phyloP scores from a whole-genome alignment of 2,888 invertebrate species.

The Xanthia icteritia region DNA sequence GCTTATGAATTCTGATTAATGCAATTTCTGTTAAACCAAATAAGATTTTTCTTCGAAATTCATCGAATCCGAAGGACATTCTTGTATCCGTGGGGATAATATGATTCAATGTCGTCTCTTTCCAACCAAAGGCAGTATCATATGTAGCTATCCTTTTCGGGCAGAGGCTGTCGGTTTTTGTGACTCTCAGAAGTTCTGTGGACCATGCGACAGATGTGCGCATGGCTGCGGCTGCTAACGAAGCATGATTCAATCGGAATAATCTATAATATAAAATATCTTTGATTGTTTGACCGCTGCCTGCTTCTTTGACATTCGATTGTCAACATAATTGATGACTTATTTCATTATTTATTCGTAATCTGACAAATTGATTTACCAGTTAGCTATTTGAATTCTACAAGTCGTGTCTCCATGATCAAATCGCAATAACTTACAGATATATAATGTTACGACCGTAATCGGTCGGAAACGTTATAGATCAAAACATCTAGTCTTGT shows the following conservation, averaged over 20 bases:
- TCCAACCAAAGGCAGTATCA: slow-evolving; percentile 66
- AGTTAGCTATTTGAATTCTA: slow-evolving; percentile 4
- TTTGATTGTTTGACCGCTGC: slow-evolving; percentile 86
- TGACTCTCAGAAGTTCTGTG: slow-evolving; percentile 86
- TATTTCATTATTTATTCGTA: slow-evolving; percentile 32
- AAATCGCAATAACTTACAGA: slow-evolving; percentile 43
- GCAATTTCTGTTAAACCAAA: slow-evolving; percentile 69
- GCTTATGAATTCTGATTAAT: slow-evolving; percentile 72
- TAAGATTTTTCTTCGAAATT: slow-evolving; percentile 75
- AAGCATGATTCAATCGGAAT: slow-evolving; percentile 88
- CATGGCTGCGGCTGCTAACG: slow-evolving; percentile 88
- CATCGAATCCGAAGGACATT: slow-evolving; percentile 79
- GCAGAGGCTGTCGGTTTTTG: slow-evolving; percentile 84
- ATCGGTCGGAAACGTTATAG: slow-evolving; percentile 40
- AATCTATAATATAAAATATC: slow-evolving; percentile 86
- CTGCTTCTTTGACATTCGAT: slow-evolving; percentile 75
- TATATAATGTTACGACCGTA: neutral
- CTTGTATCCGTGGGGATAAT: slow-evolving; percentile 78
- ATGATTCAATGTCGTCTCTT: slow-evolving; percentile 75
- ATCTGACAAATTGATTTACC: slow-evolving; percentile 23
- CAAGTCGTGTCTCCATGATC: neutral
- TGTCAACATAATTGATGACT: slow-evolving; percentile 60
- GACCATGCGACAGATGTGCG: slow-evolving; percentile 89
- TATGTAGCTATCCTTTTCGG: slow-evolving; percentile 78
- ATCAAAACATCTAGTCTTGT: slow-evolving; percentile 49